These are phyloP conservation scores for Melinopterus prodromus DNA, from an alignment of 2,888 invertebrate species.

Conservation along the genomic window DNA sequence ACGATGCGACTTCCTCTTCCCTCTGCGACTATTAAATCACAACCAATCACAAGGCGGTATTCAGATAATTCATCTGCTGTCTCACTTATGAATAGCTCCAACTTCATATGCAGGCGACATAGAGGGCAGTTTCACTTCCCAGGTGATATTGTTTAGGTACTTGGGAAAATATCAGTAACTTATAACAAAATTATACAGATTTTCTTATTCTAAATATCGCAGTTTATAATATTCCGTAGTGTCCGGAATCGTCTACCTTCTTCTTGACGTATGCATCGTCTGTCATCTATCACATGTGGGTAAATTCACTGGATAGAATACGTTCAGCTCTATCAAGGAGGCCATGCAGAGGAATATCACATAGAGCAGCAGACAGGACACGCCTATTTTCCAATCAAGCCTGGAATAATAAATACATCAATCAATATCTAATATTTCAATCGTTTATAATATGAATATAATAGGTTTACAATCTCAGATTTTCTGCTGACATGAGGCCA, in stretches of 20 bases:
- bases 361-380: constrained; percentile 73
- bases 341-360: constrained; percentile 72
- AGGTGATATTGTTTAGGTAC: no score
- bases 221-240: neutral
- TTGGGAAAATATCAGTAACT: no score
- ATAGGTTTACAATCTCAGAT: neutral
- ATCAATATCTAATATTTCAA: neutral
- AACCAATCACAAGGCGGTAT: no score
- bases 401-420: constrained; percentile 50
- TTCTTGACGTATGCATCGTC: neutral
- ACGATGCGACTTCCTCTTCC: no score
- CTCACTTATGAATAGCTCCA: no score
- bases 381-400: constrained; percentile 75
- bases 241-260: no score
- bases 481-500: neutral
- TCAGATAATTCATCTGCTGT: no score
- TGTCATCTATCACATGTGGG: constrained; percentile 68
- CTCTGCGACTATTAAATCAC: no score
- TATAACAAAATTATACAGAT: no score
- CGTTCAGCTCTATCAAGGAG: constrained; percentile 77
- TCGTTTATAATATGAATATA: neutral
- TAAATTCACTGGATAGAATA: constrained; percentile 77
- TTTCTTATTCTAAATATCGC: neutral
- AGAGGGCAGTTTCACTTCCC: no score
- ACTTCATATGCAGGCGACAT: no score